These are phyloP conservation scores for Amia ocellicauda DNA, from an alignment of 2,113 vertebrate genomes.

Conservation along the genomic window DNA sequence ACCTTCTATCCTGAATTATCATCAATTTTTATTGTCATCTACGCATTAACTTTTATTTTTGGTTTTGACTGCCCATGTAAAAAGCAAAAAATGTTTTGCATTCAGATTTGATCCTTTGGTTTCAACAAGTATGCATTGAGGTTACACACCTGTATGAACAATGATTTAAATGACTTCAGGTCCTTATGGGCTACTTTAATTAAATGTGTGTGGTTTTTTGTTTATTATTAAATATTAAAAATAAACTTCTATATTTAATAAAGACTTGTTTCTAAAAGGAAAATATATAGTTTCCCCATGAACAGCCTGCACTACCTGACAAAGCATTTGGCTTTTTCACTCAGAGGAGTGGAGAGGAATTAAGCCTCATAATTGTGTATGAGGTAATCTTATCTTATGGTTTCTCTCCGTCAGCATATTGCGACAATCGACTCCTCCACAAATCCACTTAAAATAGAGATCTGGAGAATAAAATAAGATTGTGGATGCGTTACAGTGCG, in stretches of 20 bases:
- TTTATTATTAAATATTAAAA: constrained; percentile 7
- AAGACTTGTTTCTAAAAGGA: background rate
- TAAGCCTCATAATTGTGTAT: constrained; percentile 23
- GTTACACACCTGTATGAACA: background rate
- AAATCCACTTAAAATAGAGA: constrained; percentile 28
- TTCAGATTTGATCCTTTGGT: constrained; percentile 21
- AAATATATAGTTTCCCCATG: background rate
- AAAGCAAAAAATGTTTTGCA: background rate
- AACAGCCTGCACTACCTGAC: background rate
- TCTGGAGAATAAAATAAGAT: constrained; percentile 33
- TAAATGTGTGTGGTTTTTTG: background rate
- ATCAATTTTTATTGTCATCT: background rate
- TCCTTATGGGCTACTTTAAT: too few species aligned
- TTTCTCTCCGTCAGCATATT: background rate
- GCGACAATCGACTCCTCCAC: constrained; percentile 25
- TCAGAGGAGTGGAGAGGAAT: background rate
- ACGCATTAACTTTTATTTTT: background rate
- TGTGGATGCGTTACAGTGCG: constrained; percentile 49
- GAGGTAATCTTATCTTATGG: constrained; percentile 29
- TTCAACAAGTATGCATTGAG: constrained; percentile 22
- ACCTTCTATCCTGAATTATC: background rate
- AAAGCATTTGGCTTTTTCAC: background rate
- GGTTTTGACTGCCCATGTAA: constrained; percentile 5
- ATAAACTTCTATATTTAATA: background rate
- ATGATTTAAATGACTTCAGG: background rate